Base-by-base conservation (phyloP, 2,113 vertebrate species). In the Sclerurus mexicanus region DNA sequence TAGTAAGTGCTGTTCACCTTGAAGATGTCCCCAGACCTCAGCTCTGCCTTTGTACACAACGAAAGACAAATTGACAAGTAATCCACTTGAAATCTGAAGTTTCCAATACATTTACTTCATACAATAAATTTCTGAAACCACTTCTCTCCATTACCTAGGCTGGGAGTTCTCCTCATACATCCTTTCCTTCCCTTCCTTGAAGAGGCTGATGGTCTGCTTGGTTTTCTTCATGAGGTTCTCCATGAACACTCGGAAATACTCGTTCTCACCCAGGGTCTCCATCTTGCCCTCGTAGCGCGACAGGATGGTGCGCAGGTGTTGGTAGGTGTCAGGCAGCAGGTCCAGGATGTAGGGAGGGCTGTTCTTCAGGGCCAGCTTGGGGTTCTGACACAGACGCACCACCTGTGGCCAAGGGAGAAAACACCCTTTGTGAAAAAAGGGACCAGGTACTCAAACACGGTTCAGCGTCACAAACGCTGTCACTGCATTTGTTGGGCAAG, bases 81-180 rank as follows among this genome's bases (percentile, higher is more conserved):
- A 69, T 12, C n/a, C 3, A 35, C 52, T 16, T 63, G 10, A 8
- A 66, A 63, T 1, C 44, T 8, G 3, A 49, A 53, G 2, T 11
- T 44, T 8, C 46, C 7, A 1, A 14, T 0, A 0, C 7, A 6
- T 27, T 40, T 1, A 9, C 39, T 14, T 31, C 20, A n/a, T 14
- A 2, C 24, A 76, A 49, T 0, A 35, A 63, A 18, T 27, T 78
- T 46, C 46, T 39, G 28, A 67, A 74, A 77, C 14, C 55, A 6
- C 11, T 62, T 67, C 77, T 92, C 64, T 46, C 58, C 82, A 0
- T 98, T 98, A 98, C 99, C 99, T 99, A 78, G 99, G 99, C 94
- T 99, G 99, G 6, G 99, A 99, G 96, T 99, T 99, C 97, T 99
- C 99, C 95, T 99, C 99, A 24, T 99, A 99, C 99, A 99, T 99